These are phyloP conservation scores for Hermatobates lingyangjiaoensis DNA, from an alignment of 1,140 invertebrate genomes.

Conservation along the genomic window DNA sequence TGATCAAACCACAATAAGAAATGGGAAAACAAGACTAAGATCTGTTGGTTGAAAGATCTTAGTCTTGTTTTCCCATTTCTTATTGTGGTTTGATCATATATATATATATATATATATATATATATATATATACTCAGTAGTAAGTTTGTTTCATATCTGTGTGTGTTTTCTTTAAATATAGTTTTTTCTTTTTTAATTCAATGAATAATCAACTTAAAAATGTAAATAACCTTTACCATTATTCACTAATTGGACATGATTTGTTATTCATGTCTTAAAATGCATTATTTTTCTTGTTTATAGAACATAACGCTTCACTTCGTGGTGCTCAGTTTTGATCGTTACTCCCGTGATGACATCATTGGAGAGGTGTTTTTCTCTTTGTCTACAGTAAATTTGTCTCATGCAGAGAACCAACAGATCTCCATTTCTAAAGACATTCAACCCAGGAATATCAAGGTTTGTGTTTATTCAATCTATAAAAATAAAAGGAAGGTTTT, in stretches of 20 bases:
- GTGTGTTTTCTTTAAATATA: too few relatives aligned
- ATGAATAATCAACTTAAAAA: not conserved
- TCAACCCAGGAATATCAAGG: slow-evolving; percentile 68
- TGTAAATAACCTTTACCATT: not conserved
- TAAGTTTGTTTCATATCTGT: too few relatives aligned
- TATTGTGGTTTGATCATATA: too few relatives aligned
- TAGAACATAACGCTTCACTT: slow-evolving; percentile 78
- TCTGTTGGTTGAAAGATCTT: too few relatives aligned
- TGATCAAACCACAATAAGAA: too few relatives aligned
- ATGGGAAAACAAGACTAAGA: too few relatives aligned
- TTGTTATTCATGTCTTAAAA: too few relatives aligned
- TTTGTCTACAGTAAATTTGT: slow-evolving; percentile 55
- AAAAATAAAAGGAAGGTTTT: too few relatives aligned
- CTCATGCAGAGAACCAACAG: slow-evolving; percentile 56
- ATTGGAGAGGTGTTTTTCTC: slow-evolving; percentile 91
- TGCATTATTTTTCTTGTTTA: slow-evolving; percentile 18
- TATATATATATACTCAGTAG: not conserved
- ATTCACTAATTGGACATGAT: too few relatives aligned
- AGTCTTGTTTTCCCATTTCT: too few relatives aligned
- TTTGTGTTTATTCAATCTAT: too few relatives aligned
- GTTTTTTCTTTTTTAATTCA: too few relatives aligned
- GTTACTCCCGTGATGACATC: slow-evolving; percentile 90
- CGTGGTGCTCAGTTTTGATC: slow-evolving; percentile 87
- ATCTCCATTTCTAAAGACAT: slow-evolving; percentile 62
- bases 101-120: not conserved